Base-by-base conservation (phyloP, 2,797 vertebrate genomes). In the Allobates femoralis region DNA sequence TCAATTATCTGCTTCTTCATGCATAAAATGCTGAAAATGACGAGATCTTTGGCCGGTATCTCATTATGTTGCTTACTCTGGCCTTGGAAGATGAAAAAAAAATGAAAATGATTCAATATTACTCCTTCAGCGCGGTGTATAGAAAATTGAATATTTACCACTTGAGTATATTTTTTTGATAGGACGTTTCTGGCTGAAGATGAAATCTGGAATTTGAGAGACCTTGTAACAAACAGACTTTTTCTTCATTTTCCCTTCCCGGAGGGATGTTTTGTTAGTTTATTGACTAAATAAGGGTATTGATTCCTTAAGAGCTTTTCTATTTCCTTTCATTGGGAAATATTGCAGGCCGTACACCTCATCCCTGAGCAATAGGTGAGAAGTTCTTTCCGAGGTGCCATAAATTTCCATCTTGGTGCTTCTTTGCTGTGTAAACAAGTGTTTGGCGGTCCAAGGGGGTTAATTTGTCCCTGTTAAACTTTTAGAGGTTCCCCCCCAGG, bases 281-380 rank as follows among this genome's bases (percentile, higher is more conserved):
- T 96, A 98, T 97, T 96, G 96, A 97, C 96, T 93, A 93, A 93
- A 91, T 91, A 92, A 89, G 89, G 81, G 87, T 91, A 95, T 97
- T 93, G 96, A 97, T 97, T 93, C 93, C 90, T 93, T 95, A 95
- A 97, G 96, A 97, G 96, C 95, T 94, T 95, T 92, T 93, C 93
- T 89, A 90, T 93, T 90, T 93, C 90, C 91, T 90, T 92, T 92
- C 90, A 88, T 92, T 90, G 91, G 93, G 90, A 93, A 93, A 91
- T 91, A 91, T 89, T 91, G 89, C 90, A 91, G 86, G 87, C 86
- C 92, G 90, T 93, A 90, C 79, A 90, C 55, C 91, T 91, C 92
- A 88, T 91, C 91, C 90, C 89, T 89, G 90, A 93, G 90, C 90
- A 90, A 91, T 85, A 87, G 90, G 91, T 90, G 88, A 92, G 91